A percentile compares a stretch with the other conserved stretches of the same genome.
Conservation (phyloP, 2,797 vertebrate species). For the Podarcis siculus region DNA sequence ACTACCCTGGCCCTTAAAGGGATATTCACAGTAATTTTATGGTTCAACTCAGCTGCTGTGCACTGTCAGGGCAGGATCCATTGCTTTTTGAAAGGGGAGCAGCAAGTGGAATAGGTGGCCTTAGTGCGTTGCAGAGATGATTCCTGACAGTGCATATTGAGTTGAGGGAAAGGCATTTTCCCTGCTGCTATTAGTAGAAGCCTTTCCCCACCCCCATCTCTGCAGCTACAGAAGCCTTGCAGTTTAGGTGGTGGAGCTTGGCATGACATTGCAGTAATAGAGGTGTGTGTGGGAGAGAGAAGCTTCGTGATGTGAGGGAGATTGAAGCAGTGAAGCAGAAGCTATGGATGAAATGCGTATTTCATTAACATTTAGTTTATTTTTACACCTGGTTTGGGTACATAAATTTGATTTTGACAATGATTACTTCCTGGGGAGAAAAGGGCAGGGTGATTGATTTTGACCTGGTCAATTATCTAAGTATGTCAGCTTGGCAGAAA, state of each 20-base stretch:
- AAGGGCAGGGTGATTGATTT: not conserved
- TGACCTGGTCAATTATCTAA: not conserved
- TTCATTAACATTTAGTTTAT: not conserved
- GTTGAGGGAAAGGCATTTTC: not conserved
- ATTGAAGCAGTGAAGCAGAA: constrained; percentile 5
- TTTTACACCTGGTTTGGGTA: not conserved
- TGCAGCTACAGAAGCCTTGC: constrained; percentile 8
- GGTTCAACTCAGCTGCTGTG: accelerated
- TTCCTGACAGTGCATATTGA: not conserved
- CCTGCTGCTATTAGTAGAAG: not conserved
- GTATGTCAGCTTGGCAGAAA: not conserved
- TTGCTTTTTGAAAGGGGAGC: not conserved
- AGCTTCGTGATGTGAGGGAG: not conserved
- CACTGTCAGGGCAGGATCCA: not conserved
- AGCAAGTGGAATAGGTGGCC: not conserved
- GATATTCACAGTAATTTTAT: not conserved
- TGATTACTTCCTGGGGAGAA: not conserved
- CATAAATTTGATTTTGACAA: not conserved
- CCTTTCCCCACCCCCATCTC: not conserved
- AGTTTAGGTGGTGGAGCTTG: constrained; percentile 31
- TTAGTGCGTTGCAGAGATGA: not conserved
- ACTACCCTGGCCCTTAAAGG: constrained; percentile 35
- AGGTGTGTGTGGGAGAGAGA: not conserved
- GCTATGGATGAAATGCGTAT: not conserved
- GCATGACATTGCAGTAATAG: constrained; percentile 24